Evolutionary conservation across 2,888 invertebrate genomes (phyloP), one percentile per base, ranked within the genome.

Genomic region (Ditylenchus weischeri): DNA sequence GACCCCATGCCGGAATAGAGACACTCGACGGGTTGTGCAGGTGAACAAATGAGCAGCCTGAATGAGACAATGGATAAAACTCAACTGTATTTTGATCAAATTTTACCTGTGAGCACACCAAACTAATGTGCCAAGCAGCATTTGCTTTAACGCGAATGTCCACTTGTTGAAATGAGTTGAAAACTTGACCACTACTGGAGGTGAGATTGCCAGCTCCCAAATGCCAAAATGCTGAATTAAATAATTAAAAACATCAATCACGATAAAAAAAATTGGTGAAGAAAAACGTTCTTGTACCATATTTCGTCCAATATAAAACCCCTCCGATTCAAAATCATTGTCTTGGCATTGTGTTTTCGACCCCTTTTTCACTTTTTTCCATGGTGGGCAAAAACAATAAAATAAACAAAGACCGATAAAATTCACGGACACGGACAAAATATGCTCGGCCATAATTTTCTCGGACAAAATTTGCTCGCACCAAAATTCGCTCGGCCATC

Each of bases 1-100:
- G 62, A 78, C 71, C 54, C 77, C 76, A 64, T 78, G 77, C 11
- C 57, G 62, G 69, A 78, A 78, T 35, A 78, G 66, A 11, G 78
- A 78, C 15, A 75, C 72, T 29, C 78, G 69, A 36, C 77, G 69
- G n/a, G 78, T 78, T 29, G 76, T 68, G 69, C 77, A 78, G 71
- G 73, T 75, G 72, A 72, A 76, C 23, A 78, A 57, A 62, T 78
- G 76, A 69, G 73, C 75, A n/a, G 71, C 72, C 65, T 67, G n/a
- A 66, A 67, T 29, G 19, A 10, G n/a, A 29, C 29, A 29, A 29
- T 29, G 29, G 43, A 2, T 35, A 15, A 29, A 43, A 8, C 8
- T 19, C 1, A 57, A 57, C n/a, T 57, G n/a, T 59, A 43, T 15
- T 43, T 8, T 8, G 2, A 13, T 43, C 13, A 43, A 59, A 59